Evolutionary conservation across 2,797 vertebrate species (phyloP).

Genomic region (Chanos chanos): DNA sequence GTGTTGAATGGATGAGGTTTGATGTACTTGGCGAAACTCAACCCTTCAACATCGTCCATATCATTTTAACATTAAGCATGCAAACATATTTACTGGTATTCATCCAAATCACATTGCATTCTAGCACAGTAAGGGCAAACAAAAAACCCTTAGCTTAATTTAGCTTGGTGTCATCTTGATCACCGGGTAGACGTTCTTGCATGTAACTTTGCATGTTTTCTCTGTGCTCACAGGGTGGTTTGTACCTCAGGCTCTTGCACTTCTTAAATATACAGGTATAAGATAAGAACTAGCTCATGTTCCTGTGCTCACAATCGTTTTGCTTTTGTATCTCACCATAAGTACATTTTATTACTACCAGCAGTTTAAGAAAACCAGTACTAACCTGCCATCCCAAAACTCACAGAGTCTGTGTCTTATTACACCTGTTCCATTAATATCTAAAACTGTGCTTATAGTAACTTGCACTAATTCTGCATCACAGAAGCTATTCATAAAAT

Average conservation of each 20-base stretch:
- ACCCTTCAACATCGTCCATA: slow-evolving; percentile 35
- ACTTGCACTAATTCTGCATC: too few species aligned
- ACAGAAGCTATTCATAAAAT: too few species aligned
- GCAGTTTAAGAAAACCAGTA: too few species aligned
- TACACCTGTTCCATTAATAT: too few species aligned
- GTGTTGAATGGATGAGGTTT: slow-evolving; percentile 33
- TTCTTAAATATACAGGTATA: slow-evolving; percentile 26
- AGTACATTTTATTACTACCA: too few species aligned
- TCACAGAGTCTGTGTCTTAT: too few species aligned
- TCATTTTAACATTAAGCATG: slow-evolving; percentile 40
- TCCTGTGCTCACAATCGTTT: too few species aligned
- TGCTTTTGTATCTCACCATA: too few species aligned
- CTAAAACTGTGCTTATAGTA: too few species aligned
- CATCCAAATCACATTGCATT: slow-evolving; percentile 7
- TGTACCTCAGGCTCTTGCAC: slow-evolving; percentile 22
- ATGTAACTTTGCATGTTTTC: slow-evolving; percentile 48
- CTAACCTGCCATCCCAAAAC: too few species aligned
- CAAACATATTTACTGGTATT: slow-evolving; percentile 34
- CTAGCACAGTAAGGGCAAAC: too few species aligned
- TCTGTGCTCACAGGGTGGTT: slow-evolving; percentile 27
- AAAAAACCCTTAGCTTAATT: slow-evolving; percentile 1
- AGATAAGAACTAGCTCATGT: slow-evolving; percentile 17
- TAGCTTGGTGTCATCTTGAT: not conserved
- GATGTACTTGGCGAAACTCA: slow-evolving; percentile 37
- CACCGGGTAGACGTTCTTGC: slow-evolving; percentile 37